phyloP scores from a whole-genome alignment of 2,797 vertebrate genomes.

The Channa striata region DNA sequence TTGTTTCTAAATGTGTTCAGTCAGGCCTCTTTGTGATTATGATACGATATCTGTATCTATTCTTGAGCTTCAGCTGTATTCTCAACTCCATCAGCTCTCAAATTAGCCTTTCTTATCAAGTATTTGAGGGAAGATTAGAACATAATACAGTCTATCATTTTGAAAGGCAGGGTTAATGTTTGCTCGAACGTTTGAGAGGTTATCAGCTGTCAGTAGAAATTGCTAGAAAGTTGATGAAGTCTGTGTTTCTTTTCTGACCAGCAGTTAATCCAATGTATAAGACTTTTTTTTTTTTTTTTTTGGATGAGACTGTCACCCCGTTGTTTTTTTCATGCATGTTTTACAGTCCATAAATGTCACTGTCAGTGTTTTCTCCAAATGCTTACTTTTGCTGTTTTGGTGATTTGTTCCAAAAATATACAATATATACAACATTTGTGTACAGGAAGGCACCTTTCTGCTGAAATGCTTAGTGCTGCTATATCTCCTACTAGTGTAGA shows the following conservation, averaged over 20 bases:
- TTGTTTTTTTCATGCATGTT: constrained; percentile 63
- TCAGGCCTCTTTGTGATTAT: constrained; percentile 76
- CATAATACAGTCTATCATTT: constrained; percentile 78
- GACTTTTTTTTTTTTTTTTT: constrained; percentile 58
- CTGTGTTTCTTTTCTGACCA: constrained; percentile 73
- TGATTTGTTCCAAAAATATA: constrained; percentile 16
- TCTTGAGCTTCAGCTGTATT: constrained; percentile 74
- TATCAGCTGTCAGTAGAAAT: constrained; percentile 77
- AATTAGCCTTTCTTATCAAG: constrained; percentile 82
- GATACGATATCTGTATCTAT: constrained; percentile 80
- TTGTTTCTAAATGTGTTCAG: constrained; percentile 78
- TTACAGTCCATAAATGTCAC: constrained; percentile 48
- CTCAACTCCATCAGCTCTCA: constrained; percentile 78
- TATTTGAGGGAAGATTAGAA: constrained; percentile 81
- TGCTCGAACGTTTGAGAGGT: constrained; percentile 74
- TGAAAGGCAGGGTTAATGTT: constrained; percentile 78
- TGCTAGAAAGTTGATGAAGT: constrained; percentile 78
- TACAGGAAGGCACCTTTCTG: background rate
- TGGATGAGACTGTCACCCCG: constrained; percentile 56
- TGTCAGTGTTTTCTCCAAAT: constrained; percentile 30
- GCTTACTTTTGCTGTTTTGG: constrained; percentile 2
- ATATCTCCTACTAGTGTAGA: background rate
- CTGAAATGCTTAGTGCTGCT: background rate
- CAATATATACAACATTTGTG: background rate
- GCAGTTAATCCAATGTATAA: constrained; percentile 72